These are phyloP conservation scores for Fregetta grallaria DNA, from an alignment of 2,113 vertebrate genomes.

Conservation along the genomic window DNA sequence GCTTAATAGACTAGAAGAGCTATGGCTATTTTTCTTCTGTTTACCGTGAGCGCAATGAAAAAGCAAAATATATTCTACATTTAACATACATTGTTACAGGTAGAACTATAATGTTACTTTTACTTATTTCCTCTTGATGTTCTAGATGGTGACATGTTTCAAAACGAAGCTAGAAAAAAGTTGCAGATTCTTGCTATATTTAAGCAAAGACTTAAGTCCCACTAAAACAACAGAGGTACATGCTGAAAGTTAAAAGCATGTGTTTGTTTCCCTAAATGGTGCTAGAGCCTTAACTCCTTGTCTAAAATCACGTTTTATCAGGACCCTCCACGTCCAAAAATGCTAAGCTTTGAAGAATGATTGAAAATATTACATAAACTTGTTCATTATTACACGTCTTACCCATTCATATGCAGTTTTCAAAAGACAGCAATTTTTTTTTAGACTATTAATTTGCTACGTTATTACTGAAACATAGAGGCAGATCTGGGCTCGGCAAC, in stretches of 20 bases:
- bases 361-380: not conserved
- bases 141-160: not conserved
- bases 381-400: not conserved
- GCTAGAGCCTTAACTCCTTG: not conserved
- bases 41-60: not conserved
- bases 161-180: not conserved
- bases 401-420: not conserved
- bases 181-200: not conserved
- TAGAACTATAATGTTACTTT: not conserved
- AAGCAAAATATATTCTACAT: not conserved
- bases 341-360: not conserved
- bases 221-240: not conserved
- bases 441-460: not conserved
- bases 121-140: not conserved
- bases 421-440: not conserved
- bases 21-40: not conserved
- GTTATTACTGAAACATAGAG: not conserved
- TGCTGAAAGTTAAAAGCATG: not conserved
- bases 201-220: not conserved
- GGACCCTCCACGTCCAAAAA: not conserved
- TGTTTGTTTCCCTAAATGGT: not conserved
- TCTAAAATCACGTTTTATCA: not conserved
- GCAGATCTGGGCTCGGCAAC: not conserved
- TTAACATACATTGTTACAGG: not conserved
- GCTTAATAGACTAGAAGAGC: not conserved